These are phyloP conservation scores for Druceiella hillmani DNA, from an alignment of 2,888 invertebrate genomes.

Conservation along the genomic window DNA sequence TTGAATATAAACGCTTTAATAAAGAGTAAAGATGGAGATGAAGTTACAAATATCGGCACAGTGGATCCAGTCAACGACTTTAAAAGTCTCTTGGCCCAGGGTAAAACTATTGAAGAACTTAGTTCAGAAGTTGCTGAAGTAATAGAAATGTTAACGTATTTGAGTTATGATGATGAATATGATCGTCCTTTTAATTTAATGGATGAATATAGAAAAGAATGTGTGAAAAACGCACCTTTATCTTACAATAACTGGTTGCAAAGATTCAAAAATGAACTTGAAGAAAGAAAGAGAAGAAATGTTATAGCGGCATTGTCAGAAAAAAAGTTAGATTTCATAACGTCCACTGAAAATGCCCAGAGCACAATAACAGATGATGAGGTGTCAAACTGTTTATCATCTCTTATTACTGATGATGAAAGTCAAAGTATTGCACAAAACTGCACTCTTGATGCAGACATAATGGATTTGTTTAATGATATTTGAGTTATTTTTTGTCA, in stretches of 20 bases:
- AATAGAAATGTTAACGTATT: conserved; percentile 38
- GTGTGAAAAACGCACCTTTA: conserved; percentile 34
- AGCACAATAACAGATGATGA: conserved; percentile 32
- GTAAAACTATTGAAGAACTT: conserved; percentile 32
- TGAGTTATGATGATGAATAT: conserved; percentile 38
- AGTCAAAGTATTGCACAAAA: too few relatives aligned
- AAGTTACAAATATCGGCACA: conserved; percentile 48
- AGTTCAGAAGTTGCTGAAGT: conserved; percentile 35
- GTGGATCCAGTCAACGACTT: conserved; percentile 59
- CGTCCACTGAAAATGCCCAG: conserved; percentile 35
- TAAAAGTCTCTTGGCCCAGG: conserved; percentile 37
- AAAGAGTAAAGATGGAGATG: conserved; percentile 24
- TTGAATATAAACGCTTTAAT: conserved; percentile 22
- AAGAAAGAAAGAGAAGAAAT: conserved; percentile 31
- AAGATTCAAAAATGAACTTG: conserved; percentile 34
- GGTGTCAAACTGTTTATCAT: conserved; percentile 16
- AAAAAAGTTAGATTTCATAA: conserved; percentile 34
- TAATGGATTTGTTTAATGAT: too few relatives aligned
- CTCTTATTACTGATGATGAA: conserved; percentile 30
- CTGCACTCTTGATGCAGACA: too few relatives aligned
- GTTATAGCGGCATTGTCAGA: conserved; percentile 32
- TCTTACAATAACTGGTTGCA: conserved; percentile 41
- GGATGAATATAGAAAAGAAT: conserved; percentile 35
- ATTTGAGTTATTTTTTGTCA: too few relatives aligned
- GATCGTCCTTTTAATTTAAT: conserved; percentile 35